These are phyloP conservation scores for Fistularia tabacaria DNA, from an alignment of 2,797 vertebrate species.

Conservation along the genomic window DNA sequence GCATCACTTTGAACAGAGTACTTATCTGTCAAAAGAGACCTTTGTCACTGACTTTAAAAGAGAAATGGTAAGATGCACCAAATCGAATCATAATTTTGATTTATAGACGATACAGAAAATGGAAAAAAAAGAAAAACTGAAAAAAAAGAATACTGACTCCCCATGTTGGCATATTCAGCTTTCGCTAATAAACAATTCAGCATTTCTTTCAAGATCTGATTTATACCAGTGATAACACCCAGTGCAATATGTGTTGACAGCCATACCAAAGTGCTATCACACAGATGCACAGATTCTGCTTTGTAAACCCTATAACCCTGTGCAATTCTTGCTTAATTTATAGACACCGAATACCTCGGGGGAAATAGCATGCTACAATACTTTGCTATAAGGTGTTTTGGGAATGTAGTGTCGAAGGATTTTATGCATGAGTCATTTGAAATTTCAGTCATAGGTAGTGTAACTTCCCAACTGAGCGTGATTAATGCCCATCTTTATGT, in stretches of 20 bases:
- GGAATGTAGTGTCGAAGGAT: slow-evolving; percentile 29
- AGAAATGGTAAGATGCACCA: too few species aligned
- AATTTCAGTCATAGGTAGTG: slow-evolving; percentile 29
- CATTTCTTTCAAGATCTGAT: slow-evolving; percentile 39
- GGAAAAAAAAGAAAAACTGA: too few species aligned
- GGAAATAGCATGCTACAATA: slow-evolving; percentile 47
- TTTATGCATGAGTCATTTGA: slow-evolving; percentile 47
- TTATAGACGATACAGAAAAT: too few species aligned
- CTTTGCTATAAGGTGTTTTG: slow-evolving; percentile 25
- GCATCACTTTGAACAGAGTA: background rate
- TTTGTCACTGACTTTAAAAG: too few species aligned
- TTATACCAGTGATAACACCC: slow-evolving; percentile 59
- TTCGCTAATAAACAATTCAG: background rate
- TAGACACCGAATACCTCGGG: slow-evolving; percentile 51
- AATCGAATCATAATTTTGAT: too few species aligned
- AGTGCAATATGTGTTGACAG: slow-evolving; percentile 56
- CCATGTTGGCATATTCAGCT: background rate
- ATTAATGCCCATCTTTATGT: slow-evolving; percentile 40
- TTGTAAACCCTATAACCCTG: slow-evolving; percentile 54
- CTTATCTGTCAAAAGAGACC: background rate
- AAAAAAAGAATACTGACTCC: too few species aligned
- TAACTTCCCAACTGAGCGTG: slow-evolving; percentile 19
- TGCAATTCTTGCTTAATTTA: slow-evolving; percentile 74
- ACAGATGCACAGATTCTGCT: slow-evolving; percentile 57
- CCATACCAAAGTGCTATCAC: slow-evolving; percentile 46